A percentile compares a stretch with the other conserved stretches of the same genome.
phyloP scores from a whole-genome alignment of 2,888 invertebrate species.

The Crematogaster levior region DNA sequence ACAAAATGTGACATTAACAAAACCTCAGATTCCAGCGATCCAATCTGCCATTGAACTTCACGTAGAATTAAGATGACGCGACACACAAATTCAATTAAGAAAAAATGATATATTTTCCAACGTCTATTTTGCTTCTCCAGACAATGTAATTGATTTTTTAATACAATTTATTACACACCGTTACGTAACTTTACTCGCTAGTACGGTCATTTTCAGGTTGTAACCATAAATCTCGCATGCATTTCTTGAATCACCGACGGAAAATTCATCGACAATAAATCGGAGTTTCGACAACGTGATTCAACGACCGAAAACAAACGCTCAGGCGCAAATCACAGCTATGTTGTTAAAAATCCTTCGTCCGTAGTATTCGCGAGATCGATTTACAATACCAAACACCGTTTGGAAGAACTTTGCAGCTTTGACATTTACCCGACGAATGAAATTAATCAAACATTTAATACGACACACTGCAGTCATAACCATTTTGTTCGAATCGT shows the following conservation, averaged over 20 bases:
- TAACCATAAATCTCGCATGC: conserved; percentile 28
- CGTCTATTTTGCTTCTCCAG: neutral
- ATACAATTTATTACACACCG: conserved; percentile 29
- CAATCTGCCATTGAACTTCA: neutral
- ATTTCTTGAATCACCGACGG: conserved; percentile 45
- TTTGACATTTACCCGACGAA: conserved; percentile 48
- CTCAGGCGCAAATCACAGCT: conserved; percentile 17
- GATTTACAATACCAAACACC: conserved; percentile 60
- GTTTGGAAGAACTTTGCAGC: conserved; percentile 31
- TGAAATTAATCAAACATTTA: conserved; percentile 47
- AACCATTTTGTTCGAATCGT: conserved; percentile 38
- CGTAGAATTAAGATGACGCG: neutral
- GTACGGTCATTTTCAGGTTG: conserved; percentile 35
- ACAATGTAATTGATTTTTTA: conserved; percentile 4
- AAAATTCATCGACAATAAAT: conserved; percentile 48
- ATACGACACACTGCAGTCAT: conserved; percentile 26
- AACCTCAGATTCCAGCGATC: neutral
- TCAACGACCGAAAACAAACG: conserved; percentile 39
- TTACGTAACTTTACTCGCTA: conserved; percentile 9
- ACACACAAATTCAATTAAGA: conserved; percentile 5
- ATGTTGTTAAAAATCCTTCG: conserved; percentile 39
- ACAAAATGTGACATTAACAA: neutral
- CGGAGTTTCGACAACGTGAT: conserved; percentile 45
- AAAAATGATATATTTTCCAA: neutral
- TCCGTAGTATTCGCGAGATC: conserved; percentile 41